Conservation (phyloP, 2,888 invertebrate species). For the Copidosoma aretas region DNA sequence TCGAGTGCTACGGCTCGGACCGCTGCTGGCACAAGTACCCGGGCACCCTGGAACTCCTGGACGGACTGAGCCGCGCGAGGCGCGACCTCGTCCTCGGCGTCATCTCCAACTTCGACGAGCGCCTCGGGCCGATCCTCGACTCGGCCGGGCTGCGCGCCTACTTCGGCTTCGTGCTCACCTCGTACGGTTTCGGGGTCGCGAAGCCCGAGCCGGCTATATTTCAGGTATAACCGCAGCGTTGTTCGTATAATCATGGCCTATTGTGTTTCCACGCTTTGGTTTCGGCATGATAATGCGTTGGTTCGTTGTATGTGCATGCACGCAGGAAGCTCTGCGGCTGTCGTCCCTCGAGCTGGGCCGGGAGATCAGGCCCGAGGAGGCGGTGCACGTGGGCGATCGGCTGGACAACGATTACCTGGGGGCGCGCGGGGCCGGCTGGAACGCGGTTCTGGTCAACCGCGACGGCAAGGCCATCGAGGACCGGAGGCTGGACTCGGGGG, state of each 20-base stretch:
- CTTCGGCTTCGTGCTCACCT: slow-evolving; percentile 82
- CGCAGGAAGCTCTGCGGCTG: slow-evolving; percentile 64
- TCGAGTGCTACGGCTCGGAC: slow-evolving; percentile 74
- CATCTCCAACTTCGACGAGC: slow-evolving; percentile 88
- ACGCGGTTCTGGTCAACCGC: slow-evolving; percentile 65
- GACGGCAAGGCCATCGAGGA: slow-evolving; percentile 29
- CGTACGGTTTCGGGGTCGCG: slow-evolving; percentile 75
- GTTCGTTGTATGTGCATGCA: no score
- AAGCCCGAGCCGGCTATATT: slow-evolving; percentile 83
- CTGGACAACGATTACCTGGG: slow-evolving; percentile 78
- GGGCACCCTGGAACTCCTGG: slow-evolving; percentile 72
- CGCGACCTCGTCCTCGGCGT: slow-evolving; percentile 70
- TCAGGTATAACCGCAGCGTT: slow-evolving; percentile 27
- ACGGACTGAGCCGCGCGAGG: slow-evolving; percentile 64
- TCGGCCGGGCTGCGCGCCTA: slow-evolving; percentile 72
- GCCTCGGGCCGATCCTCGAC: slow-evolving; percentile 73
- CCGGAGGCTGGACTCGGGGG: slow-evolving; percentile 20
- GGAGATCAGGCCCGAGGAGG: slow-evolving; percentile 66
- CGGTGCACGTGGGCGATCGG: slow-evolving; percentile 85
- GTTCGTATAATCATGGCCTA: background rate
- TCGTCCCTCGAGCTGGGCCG: slow-evolving; percentile 54
- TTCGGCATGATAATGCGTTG: background rate
- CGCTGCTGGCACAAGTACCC: slow-evolving; percentile 77
- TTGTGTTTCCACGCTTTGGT: background rate
- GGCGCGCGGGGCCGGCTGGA: slow-evolving; percentile 79